Evolutionary conservation across 2,797 vertebrate species (phyloP), one percentile per base, ranked within the genome.

Genomic region (Scyliorhinus canicula): DNA sequence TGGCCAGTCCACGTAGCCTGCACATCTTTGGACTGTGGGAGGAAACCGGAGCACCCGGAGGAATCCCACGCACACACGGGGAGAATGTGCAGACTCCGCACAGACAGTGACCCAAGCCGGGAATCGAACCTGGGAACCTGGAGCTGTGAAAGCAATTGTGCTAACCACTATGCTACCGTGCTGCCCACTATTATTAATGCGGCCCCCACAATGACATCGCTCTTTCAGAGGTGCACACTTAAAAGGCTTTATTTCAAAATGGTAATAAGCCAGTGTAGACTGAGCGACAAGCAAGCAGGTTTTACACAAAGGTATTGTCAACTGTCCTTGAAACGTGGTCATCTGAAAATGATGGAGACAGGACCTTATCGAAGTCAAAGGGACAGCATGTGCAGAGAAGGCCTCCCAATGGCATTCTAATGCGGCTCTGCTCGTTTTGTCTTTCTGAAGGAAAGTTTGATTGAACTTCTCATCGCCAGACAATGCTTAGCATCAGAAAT

Each of bases 401-500:
- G 24, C 52, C 40, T 21, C 35, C 65, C 2, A 52, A 26, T 35
- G 63, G 3, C 19, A 65, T 63, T 65, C n/a, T 8, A 93, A 26
- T 44, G 14, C 26, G 90, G 60, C 1, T 44, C 11, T 93, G 57
- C 35, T 93, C 90, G 28, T 65, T n/a, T 65, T 67, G 90, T 93
- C 90, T 93, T 93, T 93, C 16, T 65, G n/a, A 40, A 19, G 35
- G 55, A n/a, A 93, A 4, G 55, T 7, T 93, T 93, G 90, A 93
- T 93, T 93, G 60, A 65, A 44, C n/a, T 65, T 63, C 14, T 90
- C 86, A 65, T 91, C n/a, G 63, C 60, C 90, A 65, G 40, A 65
- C n/a, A 93, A 93, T 67, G 21, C n/a, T 24, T 65, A 40, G 19
- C 57, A 95, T 93, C 65, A 93, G 47, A 50, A 67, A 95, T 95